phyloP scores from a whole-genome alignment of 2,797 vertebrate genomes.

The Limosa lapponica region DNA sequence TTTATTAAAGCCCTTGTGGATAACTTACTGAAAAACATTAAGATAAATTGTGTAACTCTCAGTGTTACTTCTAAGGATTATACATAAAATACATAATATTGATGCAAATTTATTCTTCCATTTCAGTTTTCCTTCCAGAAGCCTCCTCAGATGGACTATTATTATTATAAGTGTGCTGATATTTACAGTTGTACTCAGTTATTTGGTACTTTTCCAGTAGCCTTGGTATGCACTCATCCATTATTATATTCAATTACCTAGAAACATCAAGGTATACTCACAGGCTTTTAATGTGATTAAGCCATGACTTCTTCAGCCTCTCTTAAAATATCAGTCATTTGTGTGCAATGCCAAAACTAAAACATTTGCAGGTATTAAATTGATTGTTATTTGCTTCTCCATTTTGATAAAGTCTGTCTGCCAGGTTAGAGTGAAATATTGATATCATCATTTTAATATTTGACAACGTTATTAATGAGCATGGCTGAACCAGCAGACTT shows the following conservation, averaged over 20 bases:
- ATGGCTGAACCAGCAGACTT: not conserved
- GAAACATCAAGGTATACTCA: not conserved
- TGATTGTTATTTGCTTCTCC: not conserved
- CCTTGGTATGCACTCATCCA: not conserved
- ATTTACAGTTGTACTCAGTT: not conserved
- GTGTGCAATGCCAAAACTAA: not conserved
- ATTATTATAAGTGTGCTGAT: not conserved
- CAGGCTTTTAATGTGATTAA: constrained; percentile 39
- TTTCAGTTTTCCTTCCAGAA: not conserved
- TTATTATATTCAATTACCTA: not conserved
- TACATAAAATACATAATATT: not conserved
- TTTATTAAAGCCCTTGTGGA: not conserved
- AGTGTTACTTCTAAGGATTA: not conserved
- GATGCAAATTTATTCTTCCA: not conserved
- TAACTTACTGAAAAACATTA: not conserved
- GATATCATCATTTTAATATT: not conserved
- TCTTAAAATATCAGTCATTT: not conserved
- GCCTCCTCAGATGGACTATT: not conserved
- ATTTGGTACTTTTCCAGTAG: constrained; percentile 21
- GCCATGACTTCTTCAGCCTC: not conserved
- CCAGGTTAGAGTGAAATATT: not conserved
- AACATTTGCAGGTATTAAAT: not conserved
- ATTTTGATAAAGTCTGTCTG: not conserved
- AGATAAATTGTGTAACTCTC: not conserved
- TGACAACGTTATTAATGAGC: not conserved